Conservation (phyloP, 2,113 vertebrate genomes). For the Bagarius yarrelli region DNA sequence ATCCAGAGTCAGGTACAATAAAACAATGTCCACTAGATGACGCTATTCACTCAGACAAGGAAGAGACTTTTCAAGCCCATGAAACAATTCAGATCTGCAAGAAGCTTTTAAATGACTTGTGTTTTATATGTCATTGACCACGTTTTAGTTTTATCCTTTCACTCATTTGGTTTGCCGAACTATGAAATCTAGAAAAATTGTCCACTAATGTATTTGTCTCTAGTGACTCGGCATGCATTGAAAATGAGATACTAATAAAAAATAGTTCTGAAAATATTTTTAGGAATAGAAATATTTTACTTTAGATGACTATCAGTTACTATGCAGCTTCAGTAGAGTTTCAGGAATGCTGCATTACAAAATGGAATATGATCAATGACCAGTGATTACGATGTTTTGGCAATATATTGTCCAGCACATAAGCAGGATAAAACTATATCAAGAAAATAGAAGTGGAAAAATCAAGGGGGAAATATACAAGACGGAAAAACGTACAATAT, state of each 20-base stretch:
- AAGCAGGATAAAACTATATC: background rate
- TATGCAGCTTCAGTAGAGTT: background rate
- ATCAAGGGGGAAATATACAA: background rate
- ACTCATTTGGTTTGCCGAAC: background rate
- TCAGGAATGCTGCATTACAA: background rate
- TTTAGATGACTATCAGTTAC: background rate
- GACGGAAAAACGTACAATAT: background rate
- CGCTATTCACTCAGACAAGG: background rate
- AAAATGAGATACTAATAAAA: background rate
- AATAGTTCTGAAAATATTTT: no score
- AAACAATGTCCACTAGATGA: slow-evolving; percentile 16
- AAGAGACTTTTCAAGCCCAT: background rate
- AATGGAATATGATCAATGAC: background rate
- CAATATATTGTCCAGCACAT: background rate
- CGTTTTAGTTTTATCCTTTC: background rate
- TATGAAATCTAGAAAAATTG: background rate
- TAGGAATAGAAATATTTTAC: background rate
- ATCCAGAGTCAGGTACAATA: background rate
- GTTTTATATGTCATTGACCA: background rate
- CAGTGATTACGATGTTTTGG: no score
- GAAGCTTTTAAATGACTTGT: background rate
- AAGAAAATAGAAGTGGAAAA: no score
- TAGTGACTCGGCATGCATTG: background rate
- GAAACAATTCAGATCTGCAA: background rate
- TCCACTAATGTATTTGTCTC: background rate